A percentile compares a stretch with the other conserved stretches of the same genome.
These are phyloP conservation scores for Nemopilema nomurai DNA, from an alignment of 30 jellyfish, hydroid and myxozoan genomes.

Conservation along the genomic window DNA sequence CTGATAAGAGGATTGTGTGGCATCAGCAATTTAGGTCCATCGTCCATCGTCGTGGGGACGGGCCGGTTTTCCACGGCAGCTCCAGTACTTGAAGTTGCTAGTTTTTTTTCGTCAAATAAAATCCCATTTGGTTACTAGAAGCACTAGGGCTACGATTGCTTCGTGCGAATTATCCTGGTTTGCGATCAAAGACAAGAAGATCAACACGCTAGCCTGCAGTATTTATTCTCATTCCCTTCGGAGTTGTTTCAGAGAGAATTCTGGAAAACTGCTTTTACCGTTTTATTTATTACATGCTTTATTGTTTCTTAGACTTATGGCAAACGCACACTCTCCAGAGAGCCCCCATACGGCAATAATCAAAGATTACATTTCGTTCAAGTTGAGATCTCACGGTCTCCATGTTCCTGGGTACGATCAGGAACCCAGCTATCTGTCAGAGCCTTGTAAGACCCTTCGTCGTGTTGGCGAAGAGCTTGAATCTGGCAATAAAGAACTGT, in stretches of 20 bases:
- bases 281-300: background rate
- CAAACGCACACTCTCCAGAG: conserved; percentile 73
- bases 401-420: conserved; percentile 75
- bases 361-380: conserved; percentile 74
- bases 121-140: background rate
- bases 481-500: conserved; percentile 59
- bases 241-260: background rate
- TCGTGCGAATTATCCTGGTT: background rate
- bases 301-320: conserved; percentile 48
- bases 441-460: conserved; percentile 76
- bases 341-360: conserved; percentile 66
- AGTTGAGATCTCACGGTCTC: conserved; percentile 60
- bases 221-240: background rate
- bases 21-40: background rate
- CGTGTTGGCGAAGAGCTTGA: conserved; percentile 92
- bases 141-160: background rate
- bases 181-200: background rate
- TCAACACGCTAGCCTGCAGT: background rate
- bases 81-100: background rate
- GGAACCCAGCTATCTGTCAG: conserved; percentile 59
- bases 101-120: too few relatives aligned
- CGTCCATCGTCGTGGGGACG: background rate
- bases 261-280: background rate
- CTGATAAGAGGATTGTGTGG: background rate
- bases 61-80: background rate